A percentile compares a stretch with the other conserved stretches of the same genome.
Conservation (phyloP, 2,113 vertebrate genomes). For the Aldabrachelys gigantea region DNA sequence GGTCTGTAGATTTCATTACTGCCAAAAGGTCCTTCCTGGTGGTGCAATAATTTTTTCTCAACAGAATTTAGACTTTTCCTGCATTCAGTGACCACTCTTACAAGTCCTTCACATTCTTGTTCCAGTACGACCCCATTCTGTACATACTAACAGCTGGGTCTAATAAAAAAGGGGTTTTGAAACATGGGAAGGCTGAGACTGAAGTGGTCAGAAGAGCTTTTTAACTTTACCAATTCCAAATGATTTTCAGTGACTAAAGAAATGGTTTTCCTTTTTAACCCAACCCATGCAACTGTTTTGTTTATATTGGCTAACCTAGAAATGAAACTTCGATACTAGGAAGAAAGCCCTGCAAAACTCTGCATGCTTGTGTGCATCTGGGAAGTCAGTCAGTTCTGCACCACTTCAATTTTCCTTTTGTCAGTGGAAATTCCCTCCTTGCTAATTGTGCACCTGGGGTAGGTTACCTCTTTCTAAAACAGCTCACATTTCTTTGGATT, state of each 20-base stretch:
- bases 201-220: neutral
- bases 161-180: neutral
- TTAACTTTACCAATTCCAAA: neutral
- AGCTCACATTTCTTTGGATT: neutral
- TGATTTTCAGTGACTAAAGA: neutral
- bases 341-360: neutral
- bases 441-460: neutral
- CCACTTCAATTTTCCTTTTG: neutral
- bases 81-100: neutral
- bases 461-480: neutral
- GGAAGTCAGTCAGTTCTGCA: neutral
- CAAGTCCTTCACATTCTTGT: neutral
- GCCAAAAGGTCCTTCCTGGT: neutral
- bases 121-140: neutral
- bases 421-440: conserved; percentile 17
- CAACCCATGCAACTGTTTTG: neutral
- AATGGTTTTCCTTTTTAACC: neutral
- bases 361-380: neutral
- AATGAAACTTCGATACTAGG: neutral
- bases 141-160: neutral
- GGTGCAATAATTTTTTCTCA: neutral
- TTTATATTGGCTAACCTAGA: neutral
- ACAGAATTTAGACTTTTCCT: neutral
- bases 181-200: neutral
- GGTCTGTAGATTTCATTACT: neutral